These are phyloP conservation scores for Agrilus mali DNA, from an alignment of 2,888 invertebrate genomes.

Conservation along the genomic window DNA sequence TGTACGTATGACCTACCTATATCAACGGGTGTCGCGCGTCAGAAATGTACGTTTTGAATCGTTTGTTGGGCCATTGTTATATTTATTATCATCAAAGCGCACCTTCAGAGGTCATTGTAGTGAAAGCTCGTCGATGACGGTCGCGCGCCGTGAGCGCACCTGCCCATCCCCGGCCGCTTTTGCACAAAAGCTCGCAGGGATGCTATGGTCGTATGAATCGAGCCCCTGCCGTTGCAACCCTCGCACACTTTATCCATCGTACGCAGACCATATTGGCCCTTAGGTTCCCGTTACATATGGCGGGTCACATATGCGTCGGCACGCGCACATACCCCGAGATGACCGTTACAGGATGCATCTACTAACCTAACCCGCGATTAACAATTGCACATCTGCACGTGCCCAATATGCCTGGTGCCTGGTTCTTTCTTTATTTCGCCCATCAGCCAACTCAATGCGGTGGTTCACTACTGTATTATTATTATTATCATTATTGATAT, in stretches of 20 bases:
- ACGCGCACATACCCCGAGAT: constrained; percentile 24
- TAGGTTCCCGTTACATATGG: constrained; percentile 11
- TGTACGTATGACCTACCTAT: too few species aligned
- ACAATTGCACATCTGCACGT: constrained; percentile 30
- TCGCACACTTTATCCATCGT: too few species aligned
- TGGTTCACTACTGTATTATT: too few species aligned
- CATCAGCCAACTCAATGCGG: not conserved
- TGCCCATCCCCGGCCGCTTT: constrained; percentile 22
- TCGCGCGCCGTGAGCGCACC: constrained; percentile 24
- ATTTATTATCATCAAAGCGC: not conserved
- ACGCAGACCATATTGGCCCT: constrained; percentile 11
- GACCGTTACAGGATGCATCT: constrained; percentile 29
- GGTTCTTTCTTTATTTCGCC: not conserved
- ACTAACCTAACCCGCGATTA: constrained; percentile 14
- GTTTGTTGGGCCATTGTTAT: too few species aligned
- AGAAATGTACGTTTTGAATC: too few species aligned
- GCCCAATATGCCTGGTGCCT: constrained; percentile 11
- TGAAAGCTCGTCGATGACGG: constrained; percentile 13
- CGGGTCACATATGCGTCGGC: constrained; percentile 19
- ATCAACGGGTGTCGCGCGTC: too few species aligned
- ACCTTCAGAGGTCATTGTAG: constrained; percentile 11
- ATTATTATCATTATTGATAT: too few species aligned
- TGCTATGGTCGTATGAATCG: constrained; percentile 2
- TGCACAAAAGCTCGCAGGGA: constrained; percentile 17
- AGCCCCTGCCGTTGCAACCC: too few species aligned